Percentiles rank a stretch among this genome's conserved stretches.
phyloP scores from a whole-genome alignment of 2,888 invertebrate species.

The Asteroscopus sphinx region DNA sequence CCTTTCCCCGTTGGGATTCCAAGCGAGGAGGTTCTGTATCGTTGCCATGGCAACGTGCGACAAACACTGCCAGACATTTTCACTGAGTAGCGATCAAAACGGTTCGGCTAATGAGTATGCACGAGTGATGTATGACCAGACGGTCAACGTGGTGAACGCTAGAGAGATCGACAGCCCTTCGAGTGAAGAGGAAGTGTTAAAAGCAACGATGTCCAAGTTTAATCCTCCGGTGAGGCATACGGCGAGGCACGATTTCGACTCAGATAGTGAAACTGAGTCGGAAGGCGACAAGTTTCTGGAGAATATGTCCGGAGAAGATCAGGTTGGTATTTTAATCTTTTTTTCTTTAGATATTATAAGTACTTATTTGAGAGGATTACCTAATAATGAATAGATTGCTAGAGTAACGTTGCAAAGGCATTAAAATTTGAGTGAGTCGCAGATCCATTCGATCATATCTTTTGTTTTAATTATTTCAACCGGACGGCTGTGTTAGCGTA shows the following conservation, averaged over 20 bases:
- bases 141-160: constrained; percentile 88
- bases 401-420: too few relatives aligned
- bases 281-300: constrained; percentile 77
- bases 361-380: too few relatives aligned
- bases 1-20: constrained; percentile 67
- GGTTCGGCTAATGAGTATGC: constrained; percentile 58
- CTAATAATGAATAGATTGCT: too few relatives aligned
- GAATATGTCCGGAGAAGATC: constrained; percentile 73
- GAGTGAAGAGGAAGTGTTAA: constrained; percentile 75
- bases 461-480: not conserved
- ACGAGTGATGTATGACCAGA: constrained; percentile 90
- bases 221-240: constrained; percentile 83
- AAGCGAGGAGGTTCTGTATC: constrained; percentile 64
- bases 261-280: constrained; percentile 81
- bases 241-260: constrained; percentile 83
- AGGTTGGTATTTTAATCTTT: constrained; percentile 68
- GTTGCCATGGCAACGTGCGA: constrained; percentile 84
- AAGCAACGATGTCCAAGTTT: constrained; percentile 83
- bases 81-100: constrained; percentile 60
- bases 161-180: constrained; percentile 88
- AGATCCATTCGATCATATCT: too few relatives aligned
- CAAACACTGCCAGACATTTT: constrained; percentile 86
- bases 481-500: not conserved
- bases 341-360: not conserved
- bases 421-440: too few relatives aligned